phyloP scores from a whole-genome alignment of 2,113 vertebrate genomes.

The Empidonax alnorum region DNA sequence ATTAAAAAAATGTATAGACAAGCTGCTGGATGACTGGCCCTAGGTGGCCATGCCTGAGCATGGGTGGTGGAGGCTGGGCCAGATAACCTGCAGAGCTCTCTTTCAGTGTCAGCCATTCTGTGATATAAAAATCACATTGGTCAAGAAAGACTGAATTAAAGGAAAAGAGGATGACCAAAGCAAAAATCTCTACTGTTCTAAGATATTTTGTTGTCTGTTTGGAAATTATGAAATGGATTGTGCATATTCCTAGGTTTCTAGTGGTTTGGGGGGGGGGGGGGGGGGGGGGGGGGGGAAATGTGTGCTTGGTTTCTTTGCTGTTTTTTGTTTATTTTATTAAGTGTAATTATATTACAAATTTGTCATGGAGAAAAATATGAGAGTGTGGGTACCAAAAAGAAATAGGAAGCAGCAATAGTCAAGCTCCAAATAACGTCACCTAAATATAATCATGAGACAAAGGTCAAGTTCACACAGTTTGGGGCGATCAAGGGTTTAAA shows the following conservation, averaged over 20 bases:
- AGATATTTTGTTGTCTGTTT: neutral
- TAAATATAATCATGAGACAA: neutral
- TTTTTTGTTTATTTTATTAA: neutral
- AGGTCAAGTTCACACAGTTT: neutral
- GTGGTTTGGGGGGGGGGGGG: rapidly evolving
- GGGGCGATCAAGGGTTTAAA: neutral
- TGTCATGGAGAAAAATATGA: neutral
- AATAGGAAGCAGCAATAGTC: neutral
- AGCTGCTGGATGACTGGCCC: neutral
- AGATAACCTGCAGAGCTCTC: neutral
- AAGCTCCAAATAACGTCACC: neutral
- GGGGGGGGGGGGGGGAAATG: rapidly evolving
- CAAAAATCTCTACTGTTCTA: neutral
- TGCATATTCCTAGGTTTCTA: neutral
- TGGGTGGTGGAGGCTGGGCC: neutral
- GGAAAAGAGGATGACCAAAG: neutral
- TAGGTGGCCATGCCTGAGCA: neutral
- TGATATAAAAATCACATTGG: neutral
- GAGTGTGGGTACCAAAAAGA: neutral
- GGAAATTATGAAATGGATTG: neutral
- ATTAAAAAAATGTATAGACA: rapidly evolving
- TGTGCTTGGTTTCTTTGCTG: neutral
- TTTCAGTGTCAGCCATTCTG: neutral
- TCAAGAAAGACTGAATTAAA: neutral
- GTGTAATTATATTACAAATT: neutral